Evolutionary conservation across 1,140 invertebrate genomes (phyloP).

Genomic region (Brachionus manjavacas): DNA sequence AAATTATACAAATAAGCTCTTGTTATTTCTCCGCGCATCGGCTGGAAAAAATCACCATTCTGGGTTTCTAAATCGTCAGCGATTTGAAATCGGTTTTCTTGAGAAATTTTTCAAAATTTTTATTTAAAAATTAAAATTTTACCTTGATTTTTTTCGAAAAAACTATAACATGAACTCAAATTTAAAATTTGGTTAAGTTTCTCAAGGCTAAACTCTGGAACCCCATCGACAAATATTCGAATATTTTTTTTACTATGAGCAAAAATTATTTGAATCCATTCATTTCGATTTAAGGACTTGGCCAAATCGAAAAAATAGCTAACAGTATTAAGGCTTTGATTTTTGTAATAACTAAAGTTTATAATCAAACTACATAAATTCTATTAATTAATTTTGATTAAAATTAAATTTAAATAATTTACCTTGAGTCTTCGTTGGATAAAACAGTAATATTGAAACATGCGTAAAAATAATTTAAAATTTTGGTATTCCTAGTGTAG

Average conservation of each 20-base stretch:
- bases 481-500: constrained; percentile 22
- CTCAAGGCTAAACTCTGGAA: not conserved
- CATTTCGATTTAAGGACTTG: not conserved
- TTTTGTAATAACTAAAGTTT: not conserved
- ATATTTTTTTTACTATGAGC: not conserved
- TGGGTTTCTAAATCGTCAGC: not conserved
- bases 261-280: constrained; percentile 1
- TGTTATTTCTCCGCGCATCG: constrained; percentile 38
- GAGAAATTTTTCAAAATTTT: not conserved
- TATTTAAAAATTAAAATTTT: not conserved
- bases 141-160: not conserved
- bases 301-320: constrained; percentile 1
- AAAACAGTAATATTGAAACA: constrained; percentile 17
- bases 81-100: not conserved
- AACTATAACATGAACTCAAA: not conserved
- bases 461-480: not conserved
- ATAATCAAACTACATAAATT: not conserved
- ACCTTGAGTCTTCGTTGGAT: constrained; percentile 15
- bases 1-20: constrained; percentile 3
- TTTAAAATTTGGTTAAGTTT: not conserved
- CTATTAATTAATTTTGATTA: not conserved
- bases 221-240: not conserved
- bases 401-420: not conserved
- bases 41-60: not conserved
- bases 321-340: not conserved